Conservation (phyloP, 1,140 invertebrate species). For the Lithobius niger region DNA sequence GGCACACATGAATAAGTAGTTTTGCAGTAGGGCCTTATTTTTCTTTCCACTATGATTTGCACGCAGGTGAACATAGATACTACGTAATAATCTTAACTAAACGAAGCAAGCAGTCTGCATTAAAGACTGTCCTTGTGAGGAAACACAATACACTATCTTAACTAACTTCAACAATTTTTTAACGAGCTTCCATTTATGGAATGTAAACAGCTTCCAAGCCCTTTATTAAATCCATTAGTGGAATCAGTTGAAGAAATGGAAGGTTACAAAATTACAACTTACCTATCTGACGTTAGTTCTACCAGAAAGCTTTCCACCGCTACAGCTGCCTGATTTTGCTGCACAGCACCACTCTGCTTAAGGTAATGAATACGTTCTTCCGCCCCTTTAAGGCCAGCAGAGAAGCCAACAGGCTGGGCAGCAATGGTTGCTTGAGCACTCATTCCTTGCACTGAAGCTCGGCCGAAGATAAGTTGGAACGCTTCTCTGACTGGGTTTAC, state of each 20-base stretch:
- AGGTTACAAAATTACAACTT: conserved; percentile 16
- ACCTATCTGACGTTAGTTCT: conserved; percentile 58
- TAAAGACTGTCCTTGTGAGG: no score
- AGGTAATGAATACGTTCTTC: conserved; percentile 47
- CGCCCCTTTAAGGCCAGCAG: conserved; percentile 52
- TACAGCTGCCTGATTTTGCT: conserved; percentile 49
- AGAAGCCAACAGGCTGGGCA: conserved; percentile 61
- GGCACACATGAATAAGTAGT: no score
- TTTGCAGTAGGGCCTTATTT: no score
- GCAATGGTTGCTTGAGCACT: conserved; percentile 42
- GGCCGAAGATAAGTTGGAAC: conserved; percentile 64
- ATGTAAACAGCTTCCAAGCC: no score
- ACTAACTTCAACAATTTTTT: conserved; percentile 7
- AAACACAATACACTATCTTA: no score
- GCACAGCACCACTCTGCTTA: conserved; percentile 38
- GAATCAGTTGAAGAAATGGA: not conserved
- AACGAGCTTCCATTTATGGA: not conserved
- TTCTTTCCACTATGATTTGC: no score
- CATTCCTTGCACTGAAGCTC: conserved; percentile 55
- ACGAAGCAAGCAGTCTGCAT: no score
- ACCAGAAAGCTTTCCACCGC: conserved; percentile 64
- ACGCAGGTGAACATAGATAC: no score
- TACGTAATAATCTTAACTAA: no score
- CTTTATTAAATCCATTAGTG: not conserved
- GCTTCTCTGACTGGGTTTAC: conserved; percentile 63